Base-by-base conservation (phyloP, 2,797 vertebrate genomes). In the Hyperoplus lanceolatus region DNA sequence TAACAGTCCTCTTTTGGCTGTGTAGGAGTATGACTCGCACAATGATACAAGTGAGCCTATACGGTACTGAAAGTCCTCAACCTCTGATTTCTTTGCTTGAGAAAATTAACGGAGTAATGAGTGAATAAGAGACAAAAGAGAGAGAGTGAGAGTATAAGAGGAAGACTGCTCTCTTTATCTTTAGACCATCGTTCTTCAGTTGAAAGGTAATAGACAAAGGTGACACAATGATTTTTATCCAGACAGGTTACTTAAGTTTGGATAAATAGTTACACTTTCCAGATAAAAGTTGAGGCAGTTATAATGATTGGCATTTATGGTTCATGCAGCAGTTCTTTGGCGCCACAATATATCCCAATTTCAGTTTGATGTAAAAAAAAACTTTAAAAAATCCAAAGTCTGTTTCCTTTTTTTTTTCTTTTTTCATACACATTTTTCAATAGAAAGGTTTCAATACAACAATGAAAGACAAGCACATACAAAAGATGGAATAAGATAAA, bases 361-460 rank as follows among this genome's bases (percentile, higher is more conserved):
- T 75, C 14, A 46, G 11, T 13, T n/a, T 3, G 15, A 56, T 81
- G 36, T 41, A 41, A 58, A 70, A 65, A 62, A 6, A 29, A 29
- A 29, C 29, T 29, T 29, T 29, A 29, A 29, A 29, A 29, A 29
- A 29, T 29, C 29, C 29, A 29, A 29, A 29, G 29, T 29, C 29
- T 29, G 29, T 29, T 29, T 29, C 29, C 29, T 29, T 29, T 29
- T 29, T 21, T 21, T 21, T 29, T 29, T 29, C 3, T 29, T 29
- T 29, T 29, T 29, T 29, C 29, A 29, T 29, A 29, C 29, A 29
- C 29, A 29, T 29, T 29, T 29, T 29, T 29, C 29, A 29, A 29
- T 29, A 29, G 29, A 29, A 29, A 29, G 3, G 29, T 29, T 29
- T 29, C 29, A 29, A 29, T 29, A 29, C 29, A 29, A 29, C 29